Evolutionary conservation across 2,113 vertebrate species (phyloP).

Genomic region (Globicephala melas): DNA sequence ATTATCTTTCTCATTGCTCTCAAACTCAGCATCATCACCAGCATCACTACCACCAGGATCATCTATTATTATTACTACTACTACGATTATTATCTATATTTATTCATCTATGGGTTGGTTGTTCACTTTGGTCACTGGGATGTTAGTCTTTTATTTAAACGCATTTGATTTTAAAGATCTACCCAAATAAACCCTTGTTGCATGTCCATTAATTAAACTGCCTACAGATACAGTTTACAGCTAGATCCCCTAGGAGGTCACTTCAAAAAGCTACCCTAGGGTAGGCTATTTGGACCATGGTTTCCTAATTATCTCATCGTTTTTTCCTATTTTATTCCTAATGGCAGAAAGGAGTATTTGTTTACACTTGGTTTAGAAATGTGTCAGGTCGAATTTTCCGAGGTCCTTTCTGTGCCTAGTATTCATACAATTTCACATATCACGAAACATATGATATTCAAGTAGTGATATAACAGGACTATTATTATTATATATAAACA

Average conservation of each 20-base stretch:
- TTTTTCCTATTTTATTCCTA: neutral
- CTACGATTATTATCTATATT: no score
- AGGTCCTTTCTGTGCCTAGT: neutral
- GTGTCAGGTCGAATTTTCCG: neutral
- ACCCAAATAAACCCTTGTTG: neutral
- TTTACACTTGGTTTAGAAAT: neutral
- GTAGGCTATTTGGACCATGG: accelerated
- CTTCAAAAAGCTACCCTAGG: neutral
- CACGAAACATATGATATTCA: neutral
- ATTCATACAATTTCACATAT: neutral
- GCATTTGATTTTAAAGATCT: neutral
- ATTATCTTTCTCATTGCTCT: no score
- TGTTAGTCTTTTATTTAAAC: neutral
- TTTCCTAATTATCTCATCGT: neutral
- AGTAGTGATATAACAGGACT: neutral
- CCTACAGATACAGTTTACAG: neutral
- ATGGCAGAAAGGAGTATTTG: neutral
- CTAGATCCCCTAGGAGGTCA: neutral
- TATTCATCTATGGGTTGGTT: neutral
- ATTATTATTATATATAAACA: neutral
- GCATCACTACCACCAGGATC: neutral
- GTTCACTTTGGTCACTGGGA: no score
- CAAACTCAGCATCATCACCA: neutral
- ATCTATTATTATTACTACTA: accelerated
- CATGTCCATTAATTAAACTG: neutral